phyloP scores from a whole-genome alignment of 2,113 vertebrate genomes.

The Mormyrus iriodes region DNA sequence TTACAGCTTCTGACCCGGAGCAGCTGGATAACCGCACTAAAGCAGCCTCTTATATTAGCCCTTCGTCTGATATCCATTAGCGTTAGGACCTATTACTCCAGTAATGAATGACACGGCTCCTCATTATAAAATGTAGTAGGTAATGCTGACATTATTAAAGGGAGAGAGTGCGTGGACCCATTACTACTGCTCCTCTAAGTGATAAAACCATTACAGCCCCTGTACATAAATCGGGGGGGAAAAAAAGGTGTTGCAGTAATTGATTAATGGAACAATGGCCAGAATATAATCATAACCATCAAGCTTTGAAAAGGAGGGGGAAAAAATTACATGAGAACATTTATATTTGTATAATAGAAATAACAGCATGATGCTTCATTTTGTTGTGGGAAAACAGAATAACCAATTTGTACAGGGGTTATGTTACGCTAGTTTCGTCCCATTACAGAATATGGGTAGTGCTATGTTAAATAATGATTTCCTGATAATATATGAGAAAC shows the following conservation, averaged over 20 bases:
- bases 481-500: neutral
- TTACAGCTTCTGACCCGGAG: constrained; percentile 54
- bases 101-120: constrained; percentile 65
- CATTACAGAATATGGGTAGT: neutral
- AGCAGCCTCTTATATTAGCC: constrained; percentile 59
- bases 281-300: constrained; percentile 69
- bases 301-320: constrained; percentile 27
- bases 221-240: constrained; percentile 68
- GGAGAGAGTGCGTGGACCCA: constrained; percentile 68
- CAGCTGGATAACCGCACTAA: constrained; percentile 64
- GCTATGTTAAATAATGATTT: neutral
- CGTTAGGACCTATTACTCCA: constrained; percentile 65
- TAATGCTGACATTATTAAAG: constrained; percentile 70
- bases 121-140: constrained; percentile 76
- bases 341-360: constrained; percentile 22
- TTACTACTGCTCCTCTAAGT: constrained; percentile 96
- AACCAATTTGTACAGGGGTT: neutral
- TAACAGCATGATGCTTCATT: neutral
- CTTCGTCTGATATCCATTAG: constrained; percentile 64
- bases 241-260: constrained; percentile 88
- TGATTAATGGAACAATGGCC: constrained; percentile 74
- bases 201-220: constrained; percentile 96
- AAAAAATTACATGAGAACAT: constrained; percentile 14
- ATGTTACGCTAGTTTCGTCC: neutral
- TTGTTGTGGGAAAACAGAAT: constrained; percentile 2